phyloP scores from a whole-genome alignment of 2,797 vertebrate species.

The Gallinago solitaria region DNA sequence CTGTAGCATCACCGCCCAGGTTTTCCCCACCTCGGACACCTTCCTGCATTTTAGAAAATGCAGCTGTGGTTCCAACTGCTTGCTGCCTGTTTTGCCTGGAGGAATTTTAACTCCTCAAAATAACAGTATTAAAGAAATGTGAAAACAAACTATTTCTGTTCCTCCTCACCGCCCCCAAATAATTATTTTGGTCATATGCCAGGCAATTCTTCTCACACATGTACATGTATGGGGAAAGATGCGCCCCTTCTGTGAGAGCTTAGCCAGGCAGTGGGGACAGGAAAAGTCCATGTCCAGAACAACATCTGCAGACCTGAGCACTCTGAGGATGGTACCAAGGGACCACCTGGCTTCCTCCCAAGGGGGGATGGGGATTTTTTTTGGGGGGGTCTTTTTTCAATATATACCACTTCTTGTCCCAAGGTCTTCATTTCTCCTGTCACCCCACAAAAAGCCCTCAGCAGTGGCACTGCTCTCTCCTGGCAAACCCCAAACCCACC shows the following conservation, averaged over 20 bases:
- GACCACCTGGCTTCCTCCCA: background rate
- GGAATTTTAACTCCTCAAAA: background rate
- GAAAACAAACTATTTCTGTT: background rate
- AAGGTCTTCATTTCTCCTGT: background rate
- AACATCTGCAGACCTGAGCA: background rate
- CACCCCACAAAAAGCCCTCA: background rate
- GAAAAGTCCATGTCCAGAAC: background rate
- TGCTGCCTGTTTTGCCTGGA: background rate
- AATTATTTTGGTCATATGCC: background rate
- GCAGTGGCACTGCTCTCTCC: background rate
- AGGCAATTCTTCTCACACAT: background rate
- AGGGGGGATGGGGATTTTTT: rapidly evolving
- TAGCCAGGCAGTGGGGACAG: rapidly evolving
- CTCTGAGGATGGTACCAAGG: rapidly evolving
- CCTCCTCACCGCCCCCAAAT: rapidly evolving
- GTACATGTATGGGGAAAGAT: rapidly evolving
- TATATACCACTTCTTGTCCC: background rate
- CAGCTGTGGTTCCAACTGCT: background rate
- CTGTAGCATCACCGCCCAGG: background rate
- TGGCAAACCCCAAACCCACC: background rate
- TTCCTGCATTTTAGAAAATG: background rate
- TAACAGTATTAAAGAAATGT: background rate
- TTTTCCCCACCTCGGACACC: background rate
- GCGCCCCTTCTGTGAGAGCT: background rate
- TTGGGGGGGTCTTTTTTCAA: background rate